Evolutionary conservation across 2,113 vertebrate genomes (phyloP).

Genomic region (Psilopogon haemacephalus): DNA sequence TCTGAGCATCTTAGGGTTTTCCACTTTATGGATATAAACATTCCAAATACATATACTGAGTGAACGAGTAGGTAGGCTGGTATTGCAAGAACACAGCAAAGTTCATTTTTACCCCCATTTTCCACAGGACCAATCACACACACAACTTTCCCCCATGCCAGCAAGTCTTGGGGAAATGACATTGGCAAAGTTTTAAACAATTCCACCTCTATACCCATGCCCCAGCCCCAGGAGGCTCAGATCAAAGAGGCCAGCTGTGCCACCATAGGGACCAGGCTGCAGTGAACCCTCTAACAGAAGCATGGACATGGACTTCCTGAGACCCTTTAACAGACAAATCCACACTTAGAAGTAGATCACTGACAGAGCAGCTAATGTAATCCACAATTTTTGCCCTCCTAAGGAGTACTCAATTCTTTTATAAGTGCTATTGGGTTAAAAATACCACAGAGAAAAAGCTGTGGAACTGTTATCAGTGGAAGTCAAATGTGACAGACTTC

Average conservation of each 20-base stretch:
- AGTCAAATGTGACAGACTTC: not conserved
- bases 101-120: not conserved
- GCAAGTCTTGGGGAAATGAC: rapidly evolving
- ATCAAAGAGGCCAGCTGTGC: not conserved
- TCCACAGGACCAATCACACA: not conserved
- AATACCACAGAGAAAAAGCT: not conserved
- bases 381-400: not conserved
- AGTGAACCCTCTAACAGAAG: not conserved
- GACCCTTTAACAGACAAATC: not conserved
- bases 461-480: not conserved
- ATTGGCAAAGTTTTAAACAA: not conserved
- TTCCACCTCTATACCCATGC: rapidly evolving
- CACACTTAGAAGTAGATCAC: not conserved
- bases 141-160: rapidly evolving
- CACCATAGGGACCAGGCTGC: not conserved
- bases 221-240: rapidly evolving
- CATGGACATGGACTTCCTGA: not conserved
- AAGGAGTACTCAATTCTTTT: not conserved
- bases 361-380: not conserved
- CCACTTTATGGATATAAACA: not conserved
- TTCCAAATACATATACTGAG: not conserved
- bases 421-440: not conserved
- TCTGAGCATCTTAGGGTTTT: not conserved
- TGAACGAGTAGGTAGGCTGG: not conserved
- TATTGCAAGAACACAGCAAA: not conserved